Percentiles rank a stretch among this genome's conserved stretches.
Evolutionary conservation across 2,113 vertebrate species (phyloP).

Genomic region (Passer montanus): DNA sequence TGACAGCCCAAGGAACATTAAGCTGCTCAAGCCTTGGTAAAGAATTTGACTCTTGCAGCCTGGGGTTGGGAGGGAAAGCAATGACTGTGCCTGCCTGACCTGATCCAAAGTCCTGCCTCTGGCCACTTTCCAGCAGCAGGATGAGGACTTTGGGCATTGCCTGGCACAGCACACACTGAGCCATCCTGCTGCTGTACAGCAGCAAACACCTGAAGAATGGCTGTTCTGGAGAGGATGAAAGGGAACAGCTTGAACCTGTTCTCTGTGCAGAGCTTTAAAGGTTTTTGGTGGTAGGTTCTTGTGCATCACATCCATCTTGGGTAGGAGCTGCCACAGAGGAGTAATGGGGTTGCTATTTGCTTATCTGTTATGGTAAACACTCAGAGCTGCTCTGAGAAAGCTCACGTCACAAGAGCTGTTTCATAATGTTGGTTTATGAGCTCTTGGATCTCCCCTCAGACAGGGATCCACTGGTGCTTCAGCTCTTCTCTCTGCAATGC

Average conservation of each 20-base stretch:
- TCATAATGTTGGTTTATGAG: background rate
- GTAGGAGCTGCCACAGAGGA: background rate
- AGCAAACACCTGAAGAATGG: background rate
- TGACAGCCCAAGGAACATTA: background rate
- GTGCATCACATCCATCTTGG: background rate
- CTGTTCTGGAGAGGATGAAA: background rate
- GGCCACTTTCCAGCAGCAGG: background rate
- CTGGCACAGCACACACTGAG: background rate
- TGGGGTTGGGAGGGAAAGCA: background rate
- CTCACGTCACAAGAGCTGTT: background rate
- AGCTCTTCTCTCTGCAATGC: background rate
- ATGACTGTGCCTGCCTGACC: accelerated
- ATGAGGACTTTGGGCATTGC: background rate
- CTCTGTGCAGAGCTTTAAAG: background rate
- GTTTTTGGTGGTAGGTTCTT: accelerated
- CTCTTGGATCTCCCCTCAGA: background rate
- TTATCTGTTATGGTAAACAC: conserved; percentile 12
- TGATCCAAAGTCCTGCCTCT: accelerated
- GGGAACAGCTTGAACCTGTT: background rate
- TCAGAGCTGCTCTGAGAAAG: background rate
- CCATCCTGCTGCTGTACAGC: background rate
- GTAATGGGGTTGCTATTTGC: background rate
- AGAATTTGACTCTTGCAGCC: background rate
- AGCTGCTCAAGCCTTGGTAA: background rate
- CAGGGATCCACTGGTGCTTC: background rate